A percentile compares a stretch with the other conserved stretches of the same genome.
Conservation (phyloP, 2,113 vertebrate species). For the Ageneiosus marmoratus region DNA sequence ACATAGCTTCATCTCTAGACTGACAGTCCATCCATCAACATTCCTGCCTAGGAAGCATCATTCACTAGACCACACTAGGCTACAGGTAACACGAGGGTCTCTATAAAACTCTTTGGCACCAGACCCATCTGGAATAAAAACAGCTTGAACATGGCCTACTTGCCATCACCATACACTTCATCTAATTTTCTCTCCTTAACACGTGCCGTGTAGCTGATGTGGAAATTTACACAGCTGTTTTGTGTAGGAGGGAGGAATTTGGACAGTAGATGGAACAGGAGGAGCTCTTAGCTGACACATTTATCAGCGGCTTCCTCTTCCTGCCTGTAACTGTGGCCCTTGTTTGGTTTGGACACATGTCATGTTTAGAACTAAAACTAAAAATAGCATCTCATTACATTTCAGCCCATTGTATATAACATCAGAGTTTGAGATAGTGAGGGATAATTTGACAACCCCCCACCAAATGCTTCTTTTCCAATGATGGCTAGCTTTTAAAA, state of each 20-base stretch:
- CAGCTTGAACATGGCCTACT: constrained; percentile 3
- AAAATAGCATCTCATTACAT: constrained; percentile 17
- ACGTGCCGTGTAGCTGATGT: background rate
- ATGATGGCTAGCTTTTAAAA: background rate
- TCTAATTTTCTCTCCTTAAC: background rate
- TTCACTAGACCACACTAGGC: constrained; percentile 2
- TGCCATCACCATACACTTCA: background rate
- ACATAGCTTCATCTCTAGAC: constrained; percentile 7
- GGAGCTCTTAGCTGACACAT: constrained; percentile 13
- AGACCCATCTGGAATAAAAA: constrained; percentile 45
- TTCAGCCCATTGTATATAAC: background rate
- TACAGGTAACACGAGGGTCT: constrained; percentile 21
- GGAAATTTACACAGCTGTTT: constrained; percentile 42
- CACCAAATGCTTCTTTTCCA: background rate
- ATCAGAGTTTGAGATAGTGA: background rate
- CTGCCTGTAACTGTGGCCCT: background rate
- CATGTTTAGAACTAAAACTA: constrained; percentile 10
- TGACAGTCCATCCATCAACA: constrained; percentile 33
- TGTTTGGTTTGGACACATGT: constrained; percentile 20
- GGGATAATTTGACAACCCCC: background rate
- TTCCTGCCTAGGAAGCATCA: constrained; percentile 1
- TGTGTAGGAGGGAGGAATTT: constrained; percentile 9
- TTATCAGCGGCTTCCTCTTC: constrained; percentile 9
- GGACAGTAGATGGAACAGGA: background rate
- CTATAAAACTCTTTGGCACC: constrained; percentile 38